phyloP scores from a whole-genome alignment of 2,888 invertebrate genomes.

The Tubulanus polymorphus region DNA sequence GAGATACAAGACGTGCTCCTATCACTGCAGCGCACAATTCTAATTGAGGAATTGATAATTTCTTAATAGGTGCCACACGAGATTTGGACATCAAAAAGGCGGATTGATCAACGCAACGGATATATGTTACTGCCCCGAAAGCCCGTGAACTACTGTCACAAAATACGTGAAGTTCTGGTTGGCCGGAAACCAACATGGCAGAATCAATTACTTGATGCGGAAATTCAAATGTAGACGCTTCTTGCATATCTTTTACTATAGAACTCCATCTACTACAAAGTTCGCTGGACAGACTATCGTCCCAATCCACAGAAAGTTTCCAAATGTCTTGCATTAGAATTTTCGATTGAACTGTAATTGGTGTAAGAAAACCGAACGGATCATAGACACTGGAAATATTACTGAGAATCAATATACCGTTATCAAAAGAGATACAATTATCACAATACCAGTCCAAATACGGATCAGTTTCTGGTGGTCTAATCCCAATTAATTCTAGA shows the following conservation, averaged over 20 bases:
- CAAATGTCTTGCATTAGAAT: neutral
- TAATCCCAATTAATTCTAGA: too few relatives aligned
- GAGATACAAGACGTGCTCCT: neutral
- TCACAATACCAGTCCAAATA: too few relatives aligned
- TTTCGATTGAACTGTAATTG: neutral
- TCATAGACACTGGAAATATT: neutral
- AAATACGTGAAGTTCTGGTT: neutral
- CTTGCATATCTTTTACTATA: neutral
- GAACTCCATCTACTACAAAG: neutral
- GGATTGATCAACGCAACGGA: neutral
- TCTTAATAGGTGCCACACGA: neutral
- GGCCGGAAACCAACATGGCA: neutral
- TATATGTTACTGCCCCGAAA: neutral
- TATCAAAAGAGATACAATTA: too few relatives aligned
- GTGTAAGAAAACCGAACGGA: slow-evolving; percentile 1
- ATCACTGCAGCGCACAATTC: neutral
- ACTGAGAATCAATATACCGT: too few relatives aligned
- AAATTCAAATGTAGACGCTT: neutral
- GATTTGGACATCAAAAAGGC: neutral
- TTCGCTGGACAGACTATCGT: neutral
- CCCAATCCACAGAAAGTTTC: neutral
- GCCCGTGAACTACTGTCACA: neutral
- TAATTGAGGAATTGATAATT: neutral
- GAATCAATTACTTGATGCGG: neutral
- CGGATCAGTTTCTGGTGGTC: too few relatives aligned